Evolutionary conservation across 2,113 vertebrate genomes (phyloP).

Genomic region (Anser cygnoides): DNA sequence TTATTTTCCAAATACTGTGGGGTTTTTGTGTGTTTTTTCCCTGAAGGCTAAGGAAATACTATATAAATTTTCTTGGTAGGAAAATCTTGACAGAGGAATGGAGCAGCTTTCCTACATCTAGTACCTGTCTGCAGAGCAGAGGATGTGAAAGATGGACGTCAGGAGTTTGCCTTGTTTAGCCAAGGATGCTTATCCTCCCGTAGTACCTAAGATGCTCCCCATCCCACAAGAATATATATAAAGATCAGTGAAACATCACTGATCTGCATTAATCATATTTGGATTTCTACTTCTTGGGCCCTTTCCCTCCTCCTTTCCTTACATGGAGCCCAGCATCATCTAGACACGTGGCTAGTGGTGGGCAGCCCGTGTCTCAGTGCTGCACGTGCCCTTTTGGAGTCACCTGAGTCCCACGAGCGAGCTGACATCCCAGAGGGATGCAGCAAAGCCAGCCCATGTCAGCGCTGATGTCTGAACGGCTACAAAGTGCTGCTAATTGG

Average conservation of each 20-base stretch:
- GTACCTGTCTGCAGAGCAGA: neutral
- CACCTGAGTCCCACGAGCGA: accelerated
- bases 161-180: neutral
- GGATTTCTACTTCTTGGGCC: neutral
- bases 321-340: neutral
- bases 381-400: neutral
- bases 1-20: neutral
- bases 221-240: neutral
- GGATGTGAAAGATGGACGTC: neutral
- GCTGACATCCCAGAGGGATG: accelerated
- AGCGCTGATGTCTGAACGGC: too few species aligned
- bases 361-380: neutral
- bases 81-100: neutral
- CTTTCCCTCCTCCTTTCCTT: neutral
- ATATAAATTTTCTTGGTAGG: neutral
- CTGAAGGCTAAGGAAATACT: neutral
- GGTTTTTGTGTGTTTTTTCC: neutral
- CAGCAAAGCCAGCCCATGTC: neutral
- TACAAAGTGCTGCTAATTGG: neutral
- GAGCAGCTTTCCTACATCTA: neutral
- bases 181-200: neutral
- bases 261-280: neutral
- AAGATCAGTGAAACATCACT: neutral
- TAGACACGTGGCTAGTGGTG: neutral
- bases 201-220: neutral